phyloP scores from a whole-genome alignment of 2,888 invertebrate genomes.

The Charanyca ferruginea region DNA sequence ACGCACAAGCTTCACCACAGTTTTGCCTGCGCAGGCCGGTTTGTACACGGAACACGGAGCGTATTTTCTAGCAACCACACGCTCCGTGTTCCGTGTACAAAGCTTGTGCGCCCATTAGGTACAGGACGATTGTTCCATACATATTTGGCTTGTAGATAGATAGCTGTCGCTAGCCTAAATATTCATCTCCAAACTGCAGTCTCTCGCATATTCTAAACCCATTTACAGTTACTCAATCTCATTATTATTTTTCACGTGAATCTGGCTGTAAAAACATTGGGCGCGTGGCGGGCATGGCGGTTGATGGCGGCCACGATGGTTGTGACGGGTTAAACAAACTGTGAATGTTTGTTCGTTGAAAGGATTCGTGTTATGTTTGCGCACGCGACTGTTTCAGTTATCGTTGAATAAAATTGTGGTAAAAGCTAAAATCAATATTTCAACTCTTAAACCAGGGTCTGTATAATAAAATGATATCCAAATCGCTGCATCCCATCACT shows the following conservation, averaged over 20 bases:
- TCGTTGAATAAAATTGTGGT: background rate
- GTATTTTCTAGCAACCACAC: no score
- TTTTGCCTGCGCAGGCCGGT: no score
- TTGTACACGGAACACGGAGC: no score
- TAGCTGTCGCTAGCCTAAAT: background rate
- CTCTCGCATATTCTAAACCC: background rate
- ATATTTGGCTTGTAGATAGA: no score
- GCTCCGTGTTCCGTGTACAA: no score
- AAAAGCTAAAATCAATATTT: background rate
- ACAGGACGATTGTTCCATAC: background rate
- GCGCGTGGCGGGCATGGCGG: slow-evolving; percentile 47
- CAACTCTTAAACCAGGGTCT: no score
- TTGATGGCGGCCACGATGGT: background rate
- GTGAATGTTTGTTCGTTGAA: slow-evolving; percentile 35
- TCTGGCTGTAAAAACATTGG: slow-evolving; percentile 55
- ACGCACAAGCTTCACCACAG: no score
- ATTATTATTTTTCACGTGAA: slow-evolving; percentile 54
- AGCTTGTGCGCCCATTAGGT: no score
- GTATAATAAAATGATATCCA: background rate
- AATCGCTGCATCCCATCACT: background rate
- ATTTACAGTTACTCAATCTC: background rate
- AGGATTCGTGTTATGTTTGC: slow-evolving; percentile 56
- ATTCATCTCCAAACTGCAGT: background rate
- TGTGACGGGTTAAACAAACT: slow-evolving; percentile 25
- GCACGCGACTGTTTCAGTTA: slow-evolving; percentile 44